Conservation (phyloP, 92 coral and sea anemone species). For the Galaxea fascicularis region DNA sequence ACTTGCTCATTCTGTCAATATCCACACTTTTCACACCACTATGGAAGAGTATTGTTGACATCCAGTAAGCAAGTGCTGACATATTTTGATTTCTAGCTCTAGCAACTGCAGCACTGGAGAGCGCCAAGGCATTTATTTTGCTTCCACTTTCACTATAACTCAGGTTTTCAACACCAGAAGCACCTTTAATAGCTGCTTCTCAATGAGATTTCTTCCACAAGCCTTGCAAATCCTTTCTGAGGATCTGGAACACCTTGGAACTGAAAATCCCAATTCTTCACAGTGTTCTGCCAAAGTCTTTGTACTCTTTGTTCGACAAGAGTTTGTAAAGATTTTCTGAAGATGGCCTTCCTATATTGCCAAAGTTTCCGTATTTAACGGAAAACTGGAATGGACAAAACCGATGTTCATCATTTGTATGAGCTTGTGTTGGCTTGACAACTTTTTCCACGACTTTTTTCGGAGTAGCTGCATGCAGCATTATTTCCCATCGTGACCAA, state of each 20-base stretch:
- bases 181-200: conserved; percentile 45
- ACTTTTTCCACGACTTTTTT: no score
- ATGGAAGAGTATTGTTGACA: conserved; percentile 56
- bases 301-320: conserved; percentile 50
- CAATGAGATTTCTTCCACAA: conserved; percentile 56
- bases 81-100: conserved; percentile 60
- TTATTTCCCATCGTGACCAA: no score
- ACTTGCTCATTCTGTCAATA: conserved; percentile 46
- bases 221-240: no score
- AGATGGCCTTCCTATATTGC: conserved; percentile 29
- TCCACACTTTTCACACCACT: conserved; percentile 58
- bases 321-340: no score
- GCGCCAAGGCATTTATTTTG: conserved; percentile 40
- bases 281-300: conserved; percentile 49
- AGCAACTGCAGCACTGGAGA: conserved; percentile 56
- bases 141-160: conserved; percentile 1
- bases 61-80: conserved; percentile 57
- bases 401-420: not conserved
- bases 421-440: no score
- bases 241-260: conserved; percentile 1
- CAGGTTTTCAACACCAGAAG: conserved; percentile 21
- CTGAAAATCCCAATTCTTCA: conserved; percentile 13
- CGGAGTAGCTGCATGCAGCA: no score
- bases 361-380: conserved; percentile 38
- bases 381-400: conserved; percentile 1